Percentiles rank a stretch among this genome's conserved stretches.
Evolutionary conservation across 2,113 vertebrate species (phyloP).

Genomic region (Natator depressus): DNA sequence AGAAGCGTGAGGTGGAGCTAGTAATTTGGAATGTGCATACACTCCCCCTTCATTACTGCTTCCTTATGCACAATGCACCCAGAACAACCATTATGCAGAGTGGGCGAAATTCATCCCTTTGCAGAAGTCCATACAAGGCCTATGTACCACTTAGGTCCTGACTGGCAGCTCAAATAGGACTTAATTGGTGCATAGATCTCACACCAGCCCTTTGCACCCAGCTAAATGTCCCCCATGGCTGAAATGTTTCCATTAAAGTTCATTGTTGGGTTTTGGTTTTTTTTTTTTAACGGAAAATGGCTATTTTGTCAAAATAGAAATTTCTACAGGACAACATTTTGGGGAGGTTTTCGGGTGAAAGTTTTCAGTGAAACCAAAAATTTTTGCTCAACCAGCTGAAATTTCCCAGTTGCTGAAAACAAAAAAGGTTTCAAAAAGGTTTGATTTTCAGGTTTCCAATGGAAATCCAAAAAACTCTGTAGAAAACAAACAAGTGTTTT

Average conservation of each 20-base stretch:
- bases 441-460: neutral
- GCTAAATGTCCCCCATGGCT: neutral
- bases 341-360: neutral
- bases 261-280: no score
- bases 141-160: neutral
- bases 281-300: neutral
- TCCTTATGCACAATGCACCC: neutral
- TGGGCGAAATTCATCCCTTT: neutral
- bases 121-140: neutral
- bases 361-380: neutral
- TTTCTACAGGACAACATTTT: neutral
- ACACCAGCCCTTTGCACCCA: neutral
- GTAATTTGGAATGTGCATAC: neutral
- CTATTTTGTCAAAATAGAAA: neutral
- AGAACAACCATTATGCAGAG: accelerated
- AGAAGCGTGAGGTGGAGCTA: neutral
- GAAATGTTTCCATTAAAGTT: neutral
- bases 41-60: accelerated
- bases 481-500: neutral
- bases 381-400: neutral
- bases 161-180: neutral
- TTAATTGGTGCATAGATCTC: neutral
- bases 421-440: neutral
- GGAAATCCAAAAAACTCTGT: neutral
- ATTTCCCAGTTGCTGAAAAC: neutral